Conservation (phyloP, 2,113 vertebrate genomes). For the Herpetotheres cachinnans region DNA sequence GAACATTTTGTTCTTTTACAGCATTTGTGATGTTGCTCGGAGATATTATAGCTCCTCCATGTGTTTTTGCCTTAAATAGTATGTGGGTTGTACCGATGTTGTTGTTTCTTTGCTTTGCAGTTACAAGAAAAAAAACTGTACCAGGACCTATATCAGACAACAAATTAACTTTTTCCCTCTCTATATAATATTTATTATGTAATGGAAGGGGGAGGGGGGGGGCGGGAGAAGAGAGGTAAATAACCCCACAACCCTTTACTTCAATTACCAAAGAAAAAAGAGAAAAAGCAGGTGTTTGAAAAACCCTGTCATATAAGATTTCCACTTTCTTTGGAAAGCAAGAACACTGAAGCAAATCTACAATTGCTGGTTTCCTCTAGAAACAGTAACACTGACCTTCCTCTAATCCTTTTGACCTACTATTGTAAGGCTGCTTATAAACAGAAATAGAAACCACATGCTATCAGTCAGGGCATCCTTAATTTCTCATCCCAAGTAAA, state of each 20-base stretch:
- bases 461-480: conserved; percentile 19
- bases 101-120: background rate
- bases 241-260: background rate
- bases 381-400: conserved; percentile 22
- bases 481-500: conserved; percentile 35
- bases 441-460: conserved; percentile 52
- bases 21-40: background rate
- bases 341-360: background rate
- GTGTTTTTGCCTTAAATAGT: background rate
- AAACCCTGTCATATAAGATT: background rate
- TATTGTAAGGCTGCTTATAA: conserved; percentile 26
- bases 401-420: conserved; percentile 52
- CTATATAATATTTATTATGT: background rate
- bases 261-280: background rate
- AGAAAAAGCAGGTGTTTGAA: background rate
- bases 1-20: background rate
- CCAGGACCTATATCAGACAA: background rate
- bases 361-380: conserved; percentile 20
- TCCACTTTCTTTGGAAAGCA: conserved; percentile 10
- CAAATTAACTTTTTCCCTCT: background rate
- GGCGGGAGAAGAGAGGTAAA: background rate
- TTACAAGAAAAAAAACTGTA: background rate
- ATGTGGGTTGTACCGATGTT: background rate
- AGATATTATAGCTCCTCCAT: background rate
- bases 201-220: background rate